Base-by-base conservation (phyloP, 1,140 invertebrate genomes). In the Phymorhynchus buccinoides region DNA sequence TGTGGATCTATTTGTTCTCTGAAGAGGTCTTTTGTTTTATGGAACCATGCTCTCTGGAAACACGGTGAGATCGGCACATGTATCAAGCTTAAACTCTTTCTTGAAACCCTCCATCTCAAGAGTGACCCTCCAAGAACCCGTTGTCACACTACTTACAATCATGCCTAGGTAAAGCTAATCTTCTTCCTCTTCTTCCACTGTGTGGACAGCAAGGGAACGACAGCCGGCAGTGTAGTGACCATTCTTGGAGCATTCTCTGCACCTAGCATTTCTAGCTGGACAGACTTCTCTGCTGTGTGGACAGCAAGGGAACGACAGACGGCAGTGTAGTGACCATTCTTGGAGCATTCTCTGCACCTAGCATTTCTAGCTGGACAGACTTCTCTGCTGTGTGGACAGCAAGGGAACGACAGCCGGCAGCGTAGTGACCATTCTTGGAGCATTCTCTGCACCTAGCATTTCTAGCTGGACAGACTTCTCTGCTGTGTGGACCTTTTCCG, bases 61-160 rank as follows among this genome's bases (percentile, higher is more conserved):
- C 1, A 86, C 82, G 1, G 41, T 84, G 39, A 80, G 75, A 78
- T 86, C 77, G 6, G 85, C 75, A 48, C 85, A 82, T 16, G 85
- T 86, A 35, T 84, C 82, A 3, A 84, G 37, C 44, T 80, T 84
- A 22, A 86, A 80, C 22, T 75, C 39, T 27, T 48, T 37, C 48
- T 52, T 73, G 27, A 32, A 71, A 3, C 75, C 39, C 22, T 79
- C 75, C 32, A 82, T 68, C 27, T 77, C 3, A 3, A 85, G 35
- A 14, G 22, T 71, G 35, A 81, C 66, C 3, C 12, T 68, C 84
- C 84, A 85, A 27, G 37, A 22, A 6, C 71, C 22, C 35, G 32
- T 37, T 12, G n/a, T 32, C 30, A 32, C 30, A 14, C 39, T 48
- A 18, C 75, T 44, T 27, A 71, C 68, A 16, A 41, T 75, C 42